Conservation (phyloP, 2,888 invertebrate genomes). For the Lypha dubia region DNA sequence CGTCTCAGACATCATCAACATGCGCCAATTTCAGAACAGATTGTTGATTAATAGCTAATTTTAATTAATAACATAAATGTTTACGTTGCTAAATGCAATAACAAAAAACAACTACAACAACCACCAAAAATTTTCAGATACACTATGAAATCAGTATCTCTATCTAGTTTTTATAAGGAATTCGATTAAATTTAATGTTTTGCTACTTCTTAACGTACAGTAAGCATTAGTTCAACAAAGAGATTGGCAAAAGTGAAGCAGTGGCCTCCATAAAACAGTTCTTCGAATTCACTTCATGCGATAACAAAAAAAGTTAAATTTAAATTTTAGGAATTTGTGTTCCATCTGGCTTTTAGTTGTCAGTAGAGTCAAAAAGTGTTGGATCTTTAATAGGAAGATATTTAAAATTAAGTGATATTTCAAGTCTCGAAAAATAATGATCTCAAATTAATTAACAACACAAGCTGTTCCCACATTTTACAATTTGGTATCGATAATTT, state of each 20-base stretch:
- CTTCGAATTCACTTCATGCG: neutral
- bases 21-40: constrained; percentile 67
- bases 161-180: neutral
- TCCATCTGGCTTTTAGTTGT: no score
- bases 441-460: no score
- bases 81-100: constrained; percentile 31
- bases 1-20: constrained; percentile 59
- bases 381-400: no score
- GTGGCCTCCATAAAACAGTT: neutral
- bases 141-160: constrained; percentile 12
- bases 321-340: no score
- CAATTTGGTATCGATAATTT: no score
- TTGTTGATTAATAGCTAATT: constrained; percentile 70
- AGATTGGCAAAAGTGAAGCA: neutral
- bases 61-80: constrained; percentile 69
- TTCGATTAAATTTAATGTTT: neutral
- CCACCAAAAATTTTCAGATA: constrained; percentile 4
- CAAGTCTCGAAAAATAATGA: no score
- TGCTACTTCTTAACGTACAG: neutral
- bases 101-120: constrained; percentile 1
- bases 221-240: neutral
- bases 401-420: no score
- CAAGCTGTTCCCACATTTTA: no score
- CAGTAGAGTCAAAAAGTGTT: no score
- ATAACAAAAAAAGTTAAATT: neutral